phyloP scores from a whole-genome alignment of 2,888 invertebrate species.

The Acanthococcus lagerstroemiae region DNA sequence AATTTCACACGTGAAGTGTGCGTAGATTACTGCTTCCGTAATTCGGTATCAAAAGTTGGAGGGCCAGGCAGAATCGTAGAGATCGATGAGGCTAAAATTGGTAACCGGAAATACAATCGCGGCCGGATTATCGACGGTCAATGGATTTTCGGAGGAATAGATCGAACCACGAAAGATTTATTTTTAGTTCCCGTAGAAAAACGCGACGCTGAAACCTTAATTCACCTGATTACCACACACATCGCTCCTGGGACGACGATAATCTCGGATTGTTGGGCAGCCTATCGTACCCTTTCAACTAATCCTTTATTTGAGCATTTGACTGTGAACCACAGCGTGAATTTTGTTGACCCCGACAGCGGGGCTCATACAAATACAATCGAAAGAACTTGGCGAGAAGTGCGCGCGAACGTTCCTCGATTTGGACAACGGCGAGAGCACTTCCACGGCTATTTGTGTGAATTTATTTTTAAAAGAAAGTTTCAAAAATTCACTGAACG shows the following conservation, averaged over 20 bases:
- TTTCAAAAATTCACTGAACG: not conserved
- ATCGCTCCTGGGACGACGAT: not conserved
- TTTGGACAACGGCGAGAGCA: not conserved
- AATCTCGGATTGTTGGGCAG: not conserved
- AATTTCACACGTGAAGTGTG: not conserved
- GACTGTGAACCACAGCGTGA: not conserved
- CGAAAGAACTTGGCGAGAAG: slow-evolving; percentile 16
- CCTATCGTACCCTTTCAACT: not conserved
- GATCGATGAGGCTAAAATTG: slow-evolving; percentile 5
- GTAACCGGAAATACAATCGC: not conserved
- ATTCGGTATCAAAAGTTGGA: not conserved
- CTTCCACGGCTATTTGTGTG: not conserved
- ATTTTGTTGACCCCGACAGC: not conserved
- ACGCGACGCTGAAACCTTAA: not conserved
- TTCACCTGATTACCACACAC: not conserved
- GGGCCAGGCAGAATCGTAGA: not conserved
- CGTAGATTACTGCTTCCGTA: not conserved
- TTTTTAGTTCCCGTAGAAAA: not conserved
- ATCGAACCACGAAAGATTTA: not conserved
- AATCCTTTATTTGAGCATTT: too few relatives aligned
- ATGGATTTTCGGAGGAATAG: slow-evolving; percentile 4
- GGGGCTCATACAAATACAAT: not conserved
- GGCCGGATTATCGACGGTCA: not conserved
- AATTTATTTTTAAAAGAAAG: not conserved
- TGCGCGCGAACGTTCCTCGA: not conserved